Evolutionary conservation across 2,113 vertebrate genomes (phyloP).

Genomic region (Dissostichus mawsoni): DNA sequence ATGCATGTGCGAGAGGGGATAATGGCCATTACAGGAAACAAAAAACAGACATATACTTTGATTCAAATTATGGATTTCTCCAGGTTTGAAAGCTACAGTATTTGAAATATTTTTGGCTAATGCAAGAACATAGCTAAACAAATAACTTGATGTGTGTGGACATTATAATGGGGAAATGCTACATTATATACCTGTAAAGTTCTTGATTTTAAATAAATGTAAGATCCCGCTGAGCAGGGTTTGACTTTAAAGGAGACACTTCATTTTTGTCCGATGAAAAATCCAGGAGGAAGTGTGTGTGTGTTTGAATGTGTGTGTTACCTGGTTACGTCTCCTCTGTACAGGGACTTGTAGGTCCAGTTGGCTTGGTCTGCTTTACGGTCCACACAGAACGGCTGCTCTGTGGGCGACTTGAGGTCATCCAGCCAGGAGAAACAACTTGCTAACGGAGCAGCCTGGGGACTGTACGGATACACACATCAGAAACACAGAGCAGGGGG

Average conservation of each 20-base stretch:
- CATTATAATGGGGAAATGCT: no score
- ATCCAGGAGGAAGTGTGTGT: not conserved
- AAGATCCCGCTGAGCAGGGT: not conserved
- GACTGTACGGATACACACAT: slow-evolving; percentile 57
- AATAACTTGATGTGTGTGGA: no score
- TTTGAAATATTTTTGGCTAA: no score
- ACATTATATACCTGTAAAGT: not conserved
- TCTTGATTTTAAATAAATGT: not conserved
- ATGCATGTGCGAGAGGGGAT: no score
- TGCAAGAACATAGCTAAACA: no score
- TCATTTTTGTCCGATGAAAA: no score
- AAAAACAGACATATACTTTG: no score
- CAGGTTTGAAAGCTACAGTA: no score
- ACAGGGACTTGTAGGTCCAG: slow-evolving; percentile 96
- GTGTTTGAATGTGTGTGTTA: slow-evolving; percentile 64
- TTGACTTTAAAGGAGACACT: no score
- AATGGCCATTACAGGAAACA: no score
- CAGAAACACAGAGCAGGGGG: not conserved
- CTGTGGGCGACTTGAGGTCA: slow-evolving; percentile 82
- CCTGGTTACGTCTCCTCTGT: slow-evolving; percentile 93
- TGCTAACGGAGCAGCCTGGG: slow-evolving; percentile 32
- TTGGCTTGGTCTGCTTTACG: slow-evolving; percentile 91
- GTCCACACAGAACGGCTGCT: slow-evolving; percentile 89
- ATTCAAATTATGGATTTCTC: no score
- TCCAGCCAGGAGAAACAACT: slow-evolving; percentile 89